These are phyloP conservation scores for Leucania comma DNA, from an alignment of 2,888 invertebrate species.

Conservation along the genomic window DNA sequence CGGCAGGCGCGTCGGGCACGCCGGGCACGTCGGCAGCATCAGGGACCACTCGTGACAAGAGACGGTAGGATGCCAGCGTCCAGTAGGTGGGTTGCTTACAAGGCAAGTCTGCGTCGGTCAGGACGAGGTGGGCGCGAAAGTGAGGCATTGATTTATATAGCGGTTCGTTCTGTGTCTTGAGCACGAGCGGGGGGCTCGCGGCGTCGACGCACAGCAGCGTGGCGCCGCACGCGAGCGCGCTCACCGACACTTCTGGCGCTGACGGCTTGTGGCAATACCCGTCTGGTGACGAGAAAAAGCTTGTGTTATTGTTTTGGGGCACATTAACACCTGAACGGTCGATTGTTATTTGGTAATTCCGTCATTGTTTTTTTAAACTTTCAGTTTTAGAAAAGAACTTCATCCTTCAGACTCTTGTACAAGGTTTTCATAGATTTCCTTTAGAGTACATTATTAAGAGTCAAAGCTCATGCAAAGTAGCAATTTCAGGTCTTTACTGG, in stretches of 20 bases:
- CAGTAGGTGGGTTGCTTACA: conserved; percentile 30
- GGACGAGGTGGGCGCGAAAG: conserved; percentile 10
- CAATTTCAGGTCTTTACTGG: no score
- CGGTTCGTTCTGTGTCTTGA: neutral
- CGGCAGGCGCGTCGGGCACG: neutral
- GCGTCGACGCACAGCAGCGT: conserved; percentile 37
- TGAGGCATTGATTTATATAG: no score
- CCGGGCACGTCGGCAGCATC: neutral
- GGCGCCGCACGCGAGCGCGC: conserved; percentile 28
- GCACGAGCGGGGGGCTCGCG: neutral
- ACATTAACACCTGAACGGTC: no score
- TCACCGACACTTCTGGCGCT: neutral
- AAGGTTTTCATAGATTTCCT: no score
- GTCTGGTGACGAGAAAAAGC: conserved; percentile 2
- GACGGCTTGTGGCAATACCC: conserved; percentile 10
- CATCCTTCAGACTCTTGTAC: no score
- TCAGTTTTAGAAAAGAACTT: no score
- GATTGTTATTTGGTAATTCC: no score
- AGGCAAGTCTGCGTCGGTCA: conserved; percentile 29
- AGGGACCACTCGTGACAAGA: conserved; percentile 1
- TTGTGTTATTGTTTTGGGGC: no score
- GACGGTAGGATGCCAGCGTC: neutral
- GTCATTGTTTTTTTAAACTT: no score
- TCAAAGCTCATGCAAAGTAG: no score
- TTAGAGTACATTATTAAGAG: no score